phyloP scores from a whole-genome alignment of 2,888 invertebrate species.

The Taphrorychus bicolor region DNA sequence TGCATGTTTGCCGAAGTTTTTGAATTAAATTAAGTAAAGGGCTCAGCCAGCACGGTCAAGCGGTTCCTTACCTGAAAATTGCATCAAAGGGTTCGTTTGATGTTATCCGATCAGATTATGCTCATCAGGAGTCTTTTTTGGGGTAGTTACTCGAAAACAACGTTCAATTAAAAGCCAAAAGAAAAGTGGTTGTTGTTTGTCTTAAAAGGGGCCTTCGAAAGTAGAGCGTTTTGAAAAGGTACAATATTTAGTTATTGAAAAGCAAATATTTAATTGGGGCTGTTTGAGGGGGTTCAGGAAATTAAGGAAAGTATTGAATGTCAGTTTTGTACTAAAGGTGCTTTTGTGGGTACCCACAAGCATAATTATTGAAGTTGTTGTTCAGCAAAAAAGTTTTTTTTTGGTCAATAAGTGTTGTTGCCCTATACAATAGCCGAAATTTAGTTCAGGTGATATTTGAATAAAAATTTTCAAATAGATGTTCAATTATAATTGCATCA shows the following conservation, averaged over 20 bases:
- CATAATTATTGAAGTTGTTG: too few relatives aligned
- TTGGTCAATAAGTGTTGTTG: too few relatives aligned
- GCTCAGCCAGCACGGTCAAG: conserved; percentile 44
- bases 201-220: conserved; percentile 10
- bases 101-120: not conserved
- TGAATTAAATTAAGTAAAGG: conserved; percentile 38
- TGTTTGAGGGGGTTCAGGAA: not conserved
- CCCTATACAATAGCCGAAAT: too few relatives aligned
- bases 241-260: conserved; percentile 27
- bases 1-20: conserved; percentile 28
- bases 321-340: not conserved
- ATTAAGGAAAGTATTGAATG: not conserved
- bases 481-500: too few relatives aligned
- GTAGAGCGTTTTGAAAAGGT: conserved; percentile 20
- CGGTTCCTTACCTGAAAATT: conserved; percentile 44
- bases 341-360: too few relatives aligned
- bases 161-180: too few relatives aligned
- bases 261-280: conserved; percentile 17
- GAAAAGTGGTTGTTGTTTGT: conserved; percentile 11
- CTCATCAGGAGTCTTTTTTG: not conserved
- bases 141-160: not conserved
- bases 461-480: too few relatives aligned
- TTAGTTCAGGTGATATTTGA: too few relatives aligned
- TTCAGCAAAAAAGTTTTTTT: too few relatives aligned
- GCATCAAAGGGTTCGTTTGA: too few relatives aligned